Evolutionary conservation across 2,113 vertebrate species (phyloP), one percentile per base, ranked within the genome.

Genomic region (Elgaria multicarinata): DNA sequence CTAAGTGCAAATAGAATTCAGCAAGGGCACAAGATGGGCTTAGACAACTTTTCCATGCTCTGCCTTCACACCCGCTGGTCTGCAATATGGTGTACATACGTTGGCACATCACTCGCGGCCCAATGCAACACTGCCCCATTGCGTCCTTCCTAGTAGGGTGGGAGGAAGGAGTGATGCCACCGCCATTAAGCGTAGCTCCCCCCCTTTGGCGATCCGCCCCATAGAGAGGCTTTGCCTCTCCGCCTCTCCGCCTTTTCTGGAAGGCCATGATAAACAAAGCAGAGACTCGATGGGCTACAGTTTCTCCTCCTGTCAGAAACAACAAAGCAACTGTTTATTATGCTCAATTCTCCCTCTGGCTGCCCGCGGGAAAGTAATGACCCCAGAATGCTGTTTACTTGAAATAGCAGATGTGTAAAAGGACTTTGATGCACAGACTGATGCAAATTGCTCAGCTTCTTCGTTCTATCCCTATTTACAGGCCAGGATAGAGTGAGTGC

Each of bases 231-330:
- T 74, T 13, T 50, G 74, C 20, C 12, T 86, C 36, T 74, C 0
- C 46, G 31, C 20, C 58, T 71, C 33, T 39, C 24, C 39, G n/a
- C n/a, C n/a, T n/a, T n/a, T n/a, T n/a, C n/a, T n/a, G 6, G 13
- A 36, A 72, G 53, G 33, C 50, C 69, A 50, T 7, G 55, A 64
- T 44, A 76, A 66, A 67, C 62, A 31, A 62, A 83, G 86, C 0
- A 5, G 0, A 10, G 7, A 13, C 8, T 53, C 31, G 33, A 22
- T 28, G n/a, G 22, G 20, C 28, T 8, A 8, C 24, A 39, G 13
- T 20, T 74, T 31, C 28, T 28, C 46, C 14, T 12, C 50, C 46
- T 31, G 16, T 62, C 55, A 39, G 53, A 24, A 39, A 66, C 24
- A 42, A 22, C 77, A 88, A 80, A 80, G 67, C 28, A 72, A 42